phyloP scores from a whole-genome alignment of 2,888 invertebrate genomes.

The Tetranychus truncatus region DNA sequence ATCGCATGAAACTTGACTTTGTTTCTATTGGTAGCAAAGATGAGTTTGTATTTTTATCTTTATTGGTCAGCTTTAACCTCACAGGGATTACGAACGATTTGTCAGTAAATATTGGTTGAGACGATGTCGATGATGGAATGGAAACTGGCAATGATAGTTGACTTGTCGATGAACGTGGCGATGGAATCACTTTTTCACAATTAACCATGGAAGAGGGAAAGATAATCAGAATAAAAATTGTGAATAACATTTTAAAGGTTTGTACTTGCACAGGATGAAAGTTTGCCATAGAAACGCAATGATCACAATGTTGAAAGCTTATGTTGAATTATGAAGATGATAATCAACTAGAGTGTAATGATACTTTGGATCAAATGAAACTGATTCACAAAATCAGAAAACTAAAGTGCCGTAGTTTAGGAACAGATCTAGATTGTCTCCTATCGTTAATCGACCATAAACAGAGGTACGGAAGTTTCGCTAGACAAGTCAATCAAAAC shows the following conservation, averaged over 20 bases:
- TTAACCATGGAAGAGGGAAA: background rate
- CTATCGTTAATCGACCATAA: background rate
- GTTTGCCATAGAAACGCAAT: background rate
- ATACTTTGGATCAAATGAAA: background rate
- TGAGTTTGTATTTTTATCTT: background rate
- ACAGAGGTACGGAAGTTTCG: background rate
- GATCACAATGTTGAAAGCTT: no score
- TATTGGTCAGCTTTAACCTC: background rate
- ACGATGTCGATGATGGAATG: background rate
- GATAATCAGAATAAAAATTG: background rate
- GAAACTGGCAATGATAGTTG: background rate
- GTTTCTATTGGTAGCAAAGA: background rate
- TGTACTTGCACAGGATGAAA: background rate
- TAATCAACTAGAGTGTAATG: no score
- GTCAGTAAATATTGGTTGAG: background rate
- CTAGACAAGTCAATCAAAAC: background rate
- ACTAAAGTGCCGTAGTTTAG: background rate
- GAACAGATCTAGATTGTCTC: background rate
- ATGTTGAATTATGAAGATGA: no score
- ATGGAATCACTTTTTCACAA: background rate
- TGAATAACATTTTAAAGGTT: background rate
- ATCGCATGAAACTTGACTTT: background rate
- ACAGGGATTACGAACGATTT: background rate
- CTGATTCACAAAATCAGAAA: background rate
- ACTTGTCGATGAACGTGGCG: background rate